Evolutionary conservation across 2,888 invertebrate genomes (phyloP), one percentile per base, ranked within the genome.

Genomic region (Creontiades dilutus): DNA sequence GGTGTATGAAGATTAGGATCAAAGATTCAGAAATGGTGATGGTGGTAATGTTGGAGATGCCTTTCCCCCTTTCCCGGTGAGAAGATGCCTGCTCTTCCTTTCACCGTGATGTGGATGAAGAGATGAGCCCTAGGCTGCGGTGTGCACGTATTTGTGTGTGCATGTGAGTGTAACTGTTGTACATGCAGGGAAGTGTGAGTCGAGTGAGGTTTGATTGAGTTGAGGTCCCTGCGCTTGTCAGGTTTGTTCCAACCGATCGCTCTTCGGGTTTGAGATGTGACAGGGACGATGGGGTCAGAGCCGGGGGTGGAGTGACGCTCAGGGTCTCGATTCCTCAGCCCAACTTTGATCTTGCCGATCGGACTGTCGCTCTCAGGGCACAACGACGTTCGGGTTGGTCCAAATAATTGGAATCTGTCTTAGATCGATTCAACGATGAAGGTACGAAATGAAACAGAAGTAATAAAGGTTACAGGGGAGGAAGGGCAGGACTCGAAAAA

Each of bases 171-270:
- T 37, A 37, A 37, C 37, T 37, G 37, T 37, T 37, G 37, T 37
- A 37, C 37, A 37, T 37, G 37, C 37, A 37, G 37, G 37, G 57
- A n/a, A 27, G 68, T 68, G 68, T 11, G 23, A 12, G 78, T 78
- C 61, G 57, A 61, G 48, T 68, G 87, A 87, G 61, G 76, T 87
- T 76, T 87, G 78, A 78, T 37, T 46, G 78, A 78, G 16, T 46
- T 19, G 78, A 78, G 78, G 7, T 46, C 46, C 19, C 47, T 78
- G 78, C 47, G 47, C 78, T 78, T 78, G 78, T 78, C 78, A 78
- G 46, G 68, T 19, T 47, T 37, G 46, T 78, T 78, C 78, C 78
- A 16, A 76, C 37, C 76, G 76, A 76, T 76, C 37, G 76, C 28
- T 27, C 76, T 14, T 19, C 46, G 1, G 27, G 46, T 28, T 76